Evolutionary conservation across 1,140 invertebrate genomes (phyloP), one percentile per base, ranked within the genome.

Genomic region (Kradibia gibbosae): DNA sequence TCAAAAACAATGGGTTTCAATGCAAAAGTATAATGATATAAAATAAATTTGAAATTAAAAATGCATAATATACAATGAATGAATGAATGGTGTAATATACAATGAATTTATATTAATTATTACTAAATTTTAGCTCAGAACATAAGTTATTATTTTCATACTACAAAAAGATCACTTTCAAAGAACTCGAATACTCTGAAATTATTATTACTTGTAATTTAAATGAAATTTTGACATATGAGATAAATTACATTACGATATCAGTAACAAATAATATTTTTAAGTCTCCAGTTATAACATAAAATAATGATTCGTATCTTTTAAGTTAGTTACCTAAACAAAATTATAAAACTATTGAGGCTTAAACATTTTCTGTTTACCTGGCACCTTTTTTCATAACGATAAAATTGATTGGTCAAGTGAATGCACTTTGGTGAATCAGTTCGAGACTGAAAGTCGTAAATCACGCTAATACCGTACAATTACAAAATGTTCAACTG

Each of bases 401-500:
- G 34, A 71, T 60, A 71, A 71, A 45, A 71, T 76, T 77, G 62
- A 76, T 50, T 42, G 53, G 78, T 48, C 50, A 42, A 78, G 79
- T 72, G 55, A 81, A 42, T 70, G 72, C 72, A 57, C 79, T 62
- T 73, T 65, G 60, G 60, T 31, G 72, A 75, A 67, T 81, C 72
- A 17, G 34, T 81, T 81, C 80, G 80, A 76, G 80, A 70, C 73
- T 48, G 25, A 76, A 53, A 28, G 34, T 81, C 80, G 73, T 81
- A 76, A 77, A 81, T 81, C 80, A 81, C 60, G 36, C 73, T 76
- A 81, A 76, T 76, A 71, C 80, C 57, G 55, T 60, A 60, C 80
- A 81, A 81, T 81, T 81, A 81, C 80, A 70, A 65, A 81, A 77
- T 71, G 80, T 81, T 81, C 80, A 81, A 81, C 80, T 81, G 73